Percentiles rank a stretch among this genome's conserved stretches.
Evolutionary conservation across 2,113 vertebrate genomes (phyloP).

Genomic region (Nyctereutes procyonoides): DNA sequence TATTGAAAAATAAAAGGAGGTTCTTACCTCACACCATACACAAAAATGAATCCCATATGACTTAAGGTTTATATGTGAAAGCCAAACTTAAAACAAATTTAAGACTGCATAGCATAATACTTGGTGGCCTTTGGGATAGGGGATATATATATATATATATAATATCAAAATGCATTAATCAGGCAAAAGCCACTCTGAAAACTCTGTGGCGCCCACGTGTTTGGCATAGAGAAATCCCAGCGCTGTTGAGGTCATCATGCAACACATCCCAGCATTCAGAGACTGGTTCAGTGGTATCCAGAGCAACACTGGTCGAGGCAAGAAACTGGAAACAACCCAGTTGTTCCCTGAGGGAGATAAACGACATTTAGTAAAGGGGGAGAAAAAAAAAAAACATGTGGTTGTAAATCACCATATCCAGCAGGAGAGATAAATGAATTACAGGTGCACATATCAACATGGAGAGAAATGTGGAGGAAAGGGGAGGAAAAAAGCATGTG

Average conservation of each 20-base stretch:
- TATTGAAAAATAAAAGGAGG: neutral
- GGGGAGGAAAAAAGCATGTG: neutral
- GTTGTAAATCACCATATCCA: neutral
- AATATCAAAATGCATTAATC: neutral
- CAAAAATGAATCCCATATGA: neutral
- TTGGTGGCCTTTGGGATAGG: neutral
- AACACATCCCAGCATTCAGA: too few relatives aligned
- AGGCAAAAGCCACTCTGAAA: neutral
- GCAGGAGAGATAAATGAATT: neutral
- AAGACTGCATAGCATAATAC: neutral
- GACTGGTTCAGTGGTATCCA: neutral
- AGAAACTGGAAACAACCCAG: neutral
- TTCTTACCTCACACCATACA: neutral
- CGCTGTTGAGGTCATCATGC: rapidly evolving
- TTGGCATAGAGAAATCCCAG: neutral
- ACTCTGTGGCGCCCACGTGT: rapidly evolving
- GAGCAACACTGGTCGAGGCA: neutral
- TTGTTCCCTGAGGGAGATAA: neutral
- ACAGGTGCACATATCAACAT: neutral
- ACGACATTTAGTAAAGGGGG: neutral
- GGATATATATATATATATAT: too few relatives aligned
- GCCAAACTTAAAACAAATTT: neutral
- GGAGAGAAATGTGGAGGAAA: neutral
- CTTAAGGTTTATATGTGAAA: neutral
- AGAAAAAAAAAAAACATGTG: too few relatives aligned